These are phyloP conservation scores for Margaritifera margaritifera DNA, from an alignment of 2,888 invertebrate genomes.

Conservation along the genomic window DNA sequence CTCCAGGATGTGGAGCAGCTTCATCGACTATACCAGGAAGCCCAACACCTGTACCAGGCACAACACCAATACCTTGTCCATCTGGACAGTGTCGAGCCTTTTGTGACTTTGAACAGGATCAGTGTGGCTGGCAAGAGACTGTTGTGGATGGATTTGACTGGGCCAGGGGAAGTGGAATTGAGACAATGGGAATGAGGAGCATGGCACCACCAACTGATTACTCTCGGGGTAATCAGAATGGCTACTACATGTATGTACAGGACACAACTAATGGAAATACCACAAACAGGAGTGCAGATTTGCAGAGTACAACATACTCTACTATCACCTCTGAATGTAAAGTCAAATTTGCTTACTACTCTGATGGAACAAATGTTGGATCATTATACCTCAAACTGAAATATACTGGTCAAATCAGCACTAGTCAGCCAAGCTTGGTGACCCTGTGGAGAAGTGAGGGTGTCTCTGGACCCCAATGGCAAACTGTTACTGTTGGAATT, in stretches of 20 bases:
- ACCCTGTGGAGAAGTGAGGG: conserved; percentile 38
- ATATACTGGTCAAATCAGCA: conserved; percentile 25
- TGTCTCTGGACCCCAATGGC: conserved; percentile 41
- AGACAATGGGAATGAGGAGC: conserved; percentile 23
- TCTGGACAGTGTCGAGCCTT: conserved; percentile 49
- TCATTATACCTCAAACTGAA: conserved; percentile 43
- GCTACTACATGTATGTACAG: conserved; percentile 60
- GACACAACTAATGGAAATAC: conserved; percentile 42
- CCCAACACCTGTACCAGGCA: conserved; percentile 17
- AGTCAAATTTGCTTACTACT: conserved; percentile 60
- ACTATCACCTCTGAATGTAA: conserved; percentile 55
- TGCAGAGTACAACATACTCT: conserved; percentile 49
- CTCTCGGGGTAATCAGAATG: conserved; percentile 48
- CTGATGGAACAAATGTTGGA: conserved; percentile 46
- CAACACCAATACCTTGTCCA: conserved; percentile 33
- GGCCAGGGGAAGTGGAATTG: conserved; percentile 47
- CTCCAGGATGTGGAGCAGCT: conserved; percentile 58
- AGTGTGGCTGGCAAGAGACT: conserved; percentile 61
- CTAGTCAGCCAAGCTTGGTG: conserved; percentile 17
- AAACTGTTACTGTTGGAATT: conserved; percentile 53
- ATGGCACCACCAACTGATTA: conserved; percentile 55
- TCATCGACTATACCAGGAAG: conserved; percentile 29
- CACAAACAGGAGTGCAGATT: conserved; percentile 38
- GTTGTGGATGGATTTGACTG: conserved; percentile 59
- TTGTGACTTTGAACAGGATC: conserved; percentile 67